These are phyloP conservation scores for Gadopsis marmoratus DNA, from an alignment of 2,797 vertebrate species.

Conservation along the genomic window DNA sequence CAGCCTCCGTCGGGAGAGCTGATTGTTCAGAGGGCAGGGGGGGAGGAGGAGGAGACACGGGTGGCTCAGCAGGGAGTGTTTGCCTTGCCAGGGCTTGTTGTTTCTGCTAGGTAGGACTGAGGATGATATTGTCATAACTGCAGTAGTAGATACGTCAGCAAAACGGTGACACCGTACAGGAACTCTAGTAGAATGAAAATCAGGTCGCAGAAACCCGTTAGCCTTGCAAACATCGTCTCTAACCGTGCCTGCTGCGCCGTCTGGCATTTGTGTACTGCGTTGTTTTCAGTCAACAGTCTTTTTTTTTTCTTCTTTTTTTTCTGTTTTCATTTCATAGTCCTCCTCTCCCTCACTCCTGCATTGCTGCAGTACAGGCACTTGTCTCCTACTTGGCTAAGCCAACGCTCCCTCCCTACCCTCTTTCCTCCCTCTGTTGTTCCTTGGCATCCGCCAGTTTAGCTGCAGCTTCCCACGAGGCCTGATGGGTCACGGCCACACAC, in stretches of 20 bases:
- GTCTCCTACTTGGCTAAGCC: conserved; percentile 52
- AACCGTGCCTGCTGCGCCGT: neutral
- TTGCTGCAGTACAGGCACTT: conserved; percentile 74
- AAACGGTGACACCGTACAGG: conserved; percentile 19
- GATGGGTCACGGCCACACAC: conserved; percentile 65
- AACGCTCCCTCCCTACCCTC: conserved; percentile 6
- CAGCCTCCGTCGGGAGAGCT: conserved; percentile 56
- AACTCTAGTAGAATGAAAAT: conserved; percentile 26
- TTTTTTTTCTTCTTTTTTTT: neutral
- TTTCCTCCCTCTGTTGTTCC: conserved; percentile 40
- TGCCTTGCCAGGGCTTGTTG: conserved; percentile 53
- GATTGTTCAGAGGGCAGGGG: conserved; percentile 67
- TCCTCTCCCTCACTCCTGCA: conserved; percentile 58
- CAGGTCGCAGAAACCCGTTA: conserved; percentile 32
- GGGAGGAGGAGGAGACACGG: conserved; percentile 41
- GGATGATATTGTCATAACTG: conserved; percentile 29
- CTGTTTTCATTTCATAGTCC: conserved; percentile 18
- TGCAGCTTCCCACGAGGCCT: conserved; percentile 70
- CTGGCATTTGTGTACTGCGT: conserved; percentile 12
- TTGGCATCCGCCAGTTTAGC: conserved; percentile 75
- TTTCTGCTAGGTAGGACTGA: conserved; percentile 23
- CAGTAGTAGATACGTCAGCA: conserved; percentile 40
- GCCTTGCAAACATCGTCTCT: neutral
- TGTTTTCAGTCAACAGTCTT: conserved; percentile 32
- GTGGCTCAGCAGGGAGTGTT: conserved; percentile 60